Base-by-base conservation (phyloP, 1,140 invertebrate species). In the Polypedilum pembai region DNA sequence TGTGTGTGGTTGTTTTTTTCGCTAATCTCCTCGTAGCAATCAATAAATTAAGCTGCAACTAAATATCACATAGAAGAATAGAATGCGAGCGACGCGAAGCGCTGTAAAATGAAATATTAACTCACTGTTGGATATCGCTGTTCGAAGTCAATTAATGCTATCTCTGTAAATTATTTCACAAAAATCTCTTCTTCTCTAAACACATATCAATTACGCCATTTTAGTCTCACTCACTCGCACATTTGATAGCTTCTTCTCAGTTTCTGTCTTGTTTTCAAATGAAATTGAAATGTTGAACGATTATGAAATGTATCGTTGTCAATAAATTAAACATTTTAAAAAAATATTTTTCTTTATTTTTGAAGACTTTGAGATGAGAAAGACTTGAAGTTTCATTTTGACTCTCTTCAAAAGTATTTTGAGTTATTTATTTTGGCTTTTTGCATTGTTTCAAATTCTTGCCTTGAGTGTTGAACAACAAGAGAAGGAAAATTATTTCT, bases 31-130 rank as follows among this genome's bases (percentile, higher is more conserved):
- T 56, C 12, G 15, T 4, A 56, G 45, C 45, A 56, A 56, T 56
- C 45, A 56, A 56, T 56, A 56, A 56, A 56, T 56, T 56, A 56
- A 56, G 45, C 45, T n/a, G 45, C 45, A 12, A 56, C n/a, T 56
- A 12, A n/a, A n/a, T n/a, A 56, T 8, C n/a, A 56, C n/a, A n/a
- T 56, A 56, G 45, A n/a, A 56, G n/a, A 56, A 12, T 56, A 56
- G 12, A n/a, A 56, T 15, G 12, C 45, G 12, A 56, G 15, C 45
- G 12, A 56, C 12, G 12, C 45, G 12, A 56, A 15, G 12, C 45
- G 45, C 45, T 56, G 45, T 56, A n/a, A 56, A 56, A 56, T 56
- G 45, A 56, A 56, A 56, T 56, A 56, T 56, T 56, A 56, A 56
- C 45, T n/a, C 24, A 5, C 45, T 56, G 45, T 15, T 56, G 45